Evolutionary conservation across 2,113 vertebrate genomes (phyloP), one percentile per base, ranked within the genome.

Genomic region (Bagarius yarrelli): DNA sequence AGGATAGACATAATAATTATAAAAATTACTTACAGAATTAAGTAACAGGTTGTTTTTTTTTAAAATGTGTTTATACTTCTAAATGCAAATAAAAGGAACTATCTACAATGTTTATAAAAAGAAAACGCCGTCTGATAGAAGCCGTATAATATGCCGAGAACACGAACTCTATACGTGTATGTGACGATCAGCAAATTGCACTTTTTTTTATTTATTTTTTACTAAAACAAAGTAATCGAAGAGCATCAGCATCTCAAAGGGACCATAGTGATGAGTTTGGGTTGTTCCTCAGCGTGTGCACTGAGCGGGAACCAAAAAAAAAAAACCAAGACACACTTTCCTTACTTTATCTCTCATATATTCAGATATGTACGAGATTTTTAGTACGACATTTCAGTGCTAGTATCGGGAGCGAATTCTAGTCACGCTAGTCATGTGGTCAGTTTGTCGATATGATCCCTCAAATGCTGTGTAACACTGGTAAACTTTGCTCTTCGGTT

Each of bases 11-110:
- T 95, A 93, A 95, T 93, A 94, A 94, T 95, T 94, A 95, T 95
- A 96, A 95, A 95, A 95, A 95, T 93, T 95, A 96, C 94, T 94
- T 95, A 95, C 95, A 95, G 92, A 95, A 95, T 95, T 95, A 94
- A 89, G 87, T 88, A 89, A 95, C 93, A 95, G 93, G 91, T 95
- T n/a, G n/a, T n/a, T n/a, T n/a, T n/a, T n/a, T 47, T 94, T 90
- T 93, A 90, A 93, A 93, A 91, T 86, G 87, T 93, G 92, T 94
- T 92, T 92, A 94, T 94, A 95, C 89, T 94, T 94, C 92, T 95
- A 95, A 94, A 95, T 94, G 94, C 93, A 95, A 91, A 94, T 91
- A 93, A 95, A 94, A 95, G 92, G 91, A 93, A 93, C 92, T 92
- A 93, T 95, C 93, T 95, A 95, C 94, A 93, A 90, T 90, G 91